Evolutionary conservation across 2,888 invertebrate species (phyloP).

Genomic region (Eristalis tenax): DNA sequence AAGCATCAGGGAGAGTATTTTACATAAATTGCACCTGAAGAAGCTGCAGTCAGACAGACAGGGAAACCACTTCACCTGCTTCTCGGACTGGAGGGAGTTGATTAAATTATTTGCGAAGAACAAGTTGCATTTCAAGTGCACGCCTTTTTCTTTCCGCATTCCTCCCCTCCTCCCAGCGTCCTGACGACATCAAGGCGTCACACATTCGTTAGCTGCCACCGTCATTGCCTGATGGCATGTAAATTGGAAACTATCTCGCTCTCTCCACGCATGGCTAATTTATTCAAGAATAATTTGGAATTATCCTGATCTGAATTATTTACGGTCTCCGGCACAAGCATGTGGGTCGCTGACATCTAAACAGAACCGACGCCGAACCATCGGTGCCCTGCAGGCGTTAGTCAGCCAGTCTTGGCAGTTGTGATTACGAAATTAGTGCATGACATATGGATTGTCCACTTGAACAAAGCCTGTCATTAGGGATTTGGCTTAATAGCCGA

Average conservation of each 20-base stretch:
- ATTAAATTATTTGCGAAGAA: conserved; percentile 60
- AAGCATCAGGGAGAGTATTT: conserved; percentile 42
- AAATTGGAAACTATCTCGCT: conserved; percentile 20
- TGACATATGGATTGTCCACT: background rate
- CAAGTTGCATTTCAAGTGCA: background rate
- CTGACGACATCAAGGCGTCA: background rate
- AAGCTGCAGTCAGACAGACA: conserved; percentile 3
- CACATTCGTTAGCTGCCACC: background rate
- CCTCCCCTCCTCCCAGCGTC: background rate
- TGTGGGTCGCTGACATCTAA: background rate
- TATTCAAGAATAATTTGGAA: conserved; percentile 35
- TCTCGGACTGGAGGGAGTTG: conserved; percentile 56
- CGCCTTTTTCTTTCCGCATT: background rate
- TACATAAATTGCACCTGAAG: conserved; percentile 58
- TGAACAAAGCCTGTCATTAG: conserved; percentile 5
- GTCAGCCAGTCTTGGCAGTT: background rate
- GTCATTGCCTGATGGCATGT: conserved; percentile 30
- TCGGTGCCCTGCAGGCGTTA: background rate
- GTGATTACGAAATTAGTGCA: background rate
- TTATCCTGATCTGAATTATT: conserved; percentile 15
- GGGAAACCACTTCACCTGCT: conserved; percentile 59
- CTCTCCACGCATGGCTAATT: background rate
- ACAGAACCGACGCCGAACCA: background rate
- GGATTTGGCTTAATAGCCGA: conserved; percentile 3
- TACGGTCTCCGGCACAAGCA: background rate